Evolutionary conservation across 2,113 vertebrate genomes (phyloP).

Genomic region (Pimephales promelas): DNA sequence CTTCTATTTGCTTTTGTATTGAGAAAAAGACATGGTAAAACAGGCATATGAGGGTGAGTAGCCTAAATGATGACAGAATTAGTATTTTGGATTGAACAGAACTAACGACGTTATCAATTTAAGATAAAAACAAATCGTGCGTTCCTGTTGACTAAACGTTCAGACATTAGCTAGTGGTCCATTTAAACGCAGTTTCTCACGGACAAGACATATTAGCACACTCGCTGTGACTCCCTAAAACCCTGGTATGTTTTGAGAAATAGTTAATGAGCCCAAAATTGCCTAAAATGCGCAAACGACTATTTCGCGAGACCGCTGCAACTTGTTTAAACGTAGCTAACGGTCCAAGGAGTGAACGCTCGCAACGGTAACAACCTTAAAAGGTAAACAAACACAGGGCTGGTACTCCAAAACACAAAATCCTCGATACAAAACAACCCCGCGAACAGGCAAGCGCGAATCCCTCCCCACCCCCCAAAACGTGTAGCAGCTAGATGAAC

Average conservation of each 20-base stretch:
- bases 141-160: background rate
- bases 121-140: background rate
- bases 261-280: background rate
- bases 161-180: background rate
- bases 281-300: background rate
- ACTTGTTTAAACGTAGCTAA: background rate
- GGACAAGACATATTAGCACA: too few species aligned
- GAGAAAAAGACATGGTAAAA: background rate
- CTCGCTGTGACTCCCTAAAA: background rate
- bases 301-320: background rate
- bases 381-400: conserved; percentile 35
- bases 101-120: background rate
- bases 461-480: background rate
- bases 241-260: background rate
- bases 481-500: background rate
- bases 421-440: conserved; percentile 18
- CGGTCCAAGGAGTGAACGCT: background rate
- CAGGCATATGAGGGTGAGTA: background rate
- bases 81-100: background rate
- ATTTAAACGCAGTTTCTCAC: background rate
- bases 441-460: background rate
- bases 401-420: background rate
- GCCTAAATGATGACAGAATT: background rate
- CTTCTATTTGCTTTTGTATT: background rate
- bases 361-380: conserved; percentile 37